Percentiles rank a stretch among this genome's conserved stretches.
These are phyloP conservation scores for Myiopsitta monachus DNA, from an alignment of 2,113 vertebrate genomes.

Conservation along the genomic window DNA sequence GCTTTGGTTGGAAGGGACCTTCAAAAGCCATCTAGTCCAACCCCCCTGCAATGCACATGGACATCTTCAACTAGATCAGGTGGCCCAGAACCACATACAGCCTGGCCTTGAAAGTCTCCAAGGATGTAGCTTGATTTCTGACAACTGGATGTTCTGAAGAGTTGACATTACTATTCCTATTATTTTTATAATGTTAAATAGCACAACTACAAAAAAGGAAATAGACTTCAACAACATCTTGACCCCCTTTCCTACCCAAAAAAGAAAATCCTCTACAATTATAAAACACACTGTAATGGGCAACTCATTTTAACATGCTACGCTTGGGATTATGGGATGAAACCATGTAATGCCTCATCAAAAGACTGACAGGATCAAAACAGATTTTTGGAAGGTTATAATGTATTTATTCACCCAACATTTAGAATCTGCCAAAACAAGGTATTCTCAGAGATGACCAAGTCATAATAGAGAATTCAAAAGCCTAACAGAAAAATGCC, in stretches of 20 bases:
- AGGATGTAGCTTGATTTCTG: not conserved
- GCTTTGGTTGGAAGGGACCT: not conserved
- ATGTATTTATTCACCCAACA: not conserved
- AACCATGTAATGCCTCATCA: not conserved
- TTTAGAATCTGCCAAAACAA: not conserved
- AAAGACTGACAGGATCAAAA: not conserved
- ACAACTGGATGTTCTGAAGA: not conserved
- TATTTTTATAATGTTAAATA: not conserved
- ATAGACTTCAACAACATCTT: not conserved
- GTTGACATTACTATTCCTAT: not conserved
- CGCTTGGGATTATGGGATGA: not conserved
- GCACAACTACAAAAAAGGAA: not conserved
- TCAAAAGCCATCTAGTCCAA: not conserved
- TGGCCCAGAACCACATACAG: not conserved
- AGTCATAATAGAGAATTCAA: not conserved
- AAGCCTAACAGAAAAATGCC: not conserved
- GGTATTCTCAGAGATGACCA: not conserved
- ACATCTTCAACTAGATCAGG: not conserved
- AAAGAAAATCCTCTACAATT: not conserved
- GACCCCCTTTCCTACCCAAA: accelerated
- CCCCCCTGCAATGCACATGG: not conserved
- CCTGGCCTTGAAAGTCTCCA: not conserved
- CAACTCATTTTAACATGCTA: not conserved
- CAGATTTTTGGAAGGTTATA: not conserved
- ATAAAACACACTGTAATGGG: not conserved